Evolutionary conservation across 2,797 vertebrate species (phyloP).

Genomic region (Spinus olivaceus): DNA sequence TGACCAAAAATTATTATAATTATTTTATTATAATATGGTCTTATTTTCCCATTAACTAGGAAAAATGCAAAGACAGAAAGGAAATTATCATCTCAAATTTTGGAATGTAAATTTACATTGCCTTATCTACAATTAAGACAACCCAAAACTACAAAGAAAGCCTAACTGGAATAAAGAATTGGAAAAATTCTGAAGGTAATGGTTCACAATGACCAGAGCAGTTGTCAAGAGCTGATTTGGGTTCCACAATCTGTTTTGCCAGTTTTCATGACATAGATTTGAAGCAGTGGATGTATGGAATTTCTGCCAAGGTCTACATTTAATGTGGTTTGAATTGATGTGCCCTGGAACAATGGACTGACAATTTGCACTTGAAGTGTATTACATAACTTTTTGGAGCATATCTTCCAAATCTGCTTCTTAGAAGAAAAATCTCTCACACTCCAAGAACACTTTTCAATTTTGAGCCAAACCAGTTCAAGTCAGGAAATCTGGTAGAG

Average conservation of each 20-base stretch:
- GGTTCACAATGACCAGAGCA: not conserved
- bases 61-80: not conserved
- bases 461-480: not conserved
- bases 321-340: not conserved
- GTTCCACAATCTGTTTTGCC: not conserved
- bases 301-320: not conserved
- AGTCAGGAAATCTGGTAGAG: not conserved
- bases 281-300: not conserved
- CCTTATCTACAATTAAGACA: not conserved
- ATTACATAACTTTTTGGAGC: not conserved
- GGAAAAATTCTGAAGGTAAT: not conserved
- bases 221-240: not conserved
- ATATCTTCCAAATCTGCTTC: not conserved
- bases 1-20: not conserved
- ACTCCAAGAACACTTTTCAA: not conserved
- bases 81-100: not conserved
- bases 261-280: not conserved
- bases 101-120: not conserved
- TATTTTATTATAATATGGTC: not conserved
- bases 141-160: not conserved
- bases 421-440: not conserved
- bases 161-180: not conserved
- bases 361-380: not conserved
- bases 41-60: not conserved
- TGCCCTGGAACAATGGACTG: not conserved